These are phyloP conservation scores for Anguilla pacifica DNA, from an alignment of 2,797 vertebrate species.

Conservation along the genomic window DNA sequence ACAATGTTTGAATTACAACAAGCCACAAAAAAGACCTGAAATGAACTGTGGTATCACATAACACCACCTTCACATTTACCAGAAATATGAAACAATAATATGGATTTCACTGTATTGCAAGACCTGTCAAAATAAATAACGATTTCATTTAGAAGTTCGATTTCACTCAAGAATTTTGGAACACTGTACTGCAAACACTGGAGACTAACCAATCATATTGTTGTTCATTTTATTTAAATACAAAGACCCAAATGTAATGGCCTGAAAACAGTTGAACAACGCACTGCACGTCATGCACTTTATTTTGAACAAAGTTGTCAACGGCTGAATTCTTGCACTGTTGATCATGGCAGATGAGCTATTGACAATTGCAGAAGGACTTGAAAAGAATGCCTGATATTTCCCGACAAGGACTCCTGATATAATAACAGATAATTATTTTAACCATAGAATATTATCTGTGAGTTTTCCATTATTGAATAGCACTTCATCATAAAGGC, in stretches of 20 bases:
- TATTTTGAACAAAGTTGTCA: not conserved
- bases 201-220: slow-evolving; percentile 20
- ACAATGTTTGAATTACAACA: slow-evolving; percentile 7
- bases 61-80: slow-evolving; percentile 19
- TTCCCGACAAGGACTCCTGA: not conserved
- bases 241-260: slow-evolving; percentile 21
- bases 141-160: slow-evolving; percentile 26
- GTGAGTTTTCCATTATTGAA: no score
- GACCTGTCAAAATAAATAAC: slow-evolving; percentile 30
- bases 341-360: slow-evolving; percentile 14
- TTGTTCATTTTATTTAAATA: slow-evolving; percentile 25
- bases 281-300: slow-evolving; percentile 20
- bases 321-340: slow-evolving; percentile 19
- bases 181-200: slow-evolving; percentile 19
- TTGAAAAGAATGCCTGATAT: slow-evolving; percentile 14
- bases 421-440: not conserved
- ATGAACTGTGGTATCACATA: slow-evolving; percentile 22
- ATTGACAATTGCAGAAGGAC: slow-evolving; percentile 21
- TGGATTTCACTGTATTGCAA: slow-evolving; percentile 25
- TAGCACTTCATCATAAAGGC: no score
- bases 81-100: slow-evolving; percentile 25
- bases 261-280: slow-evolving; percentile 27
- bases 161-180: slow-evolving; percentile 28
- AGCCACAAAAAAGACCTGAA: slow-evolving; percentile 2
- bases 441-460: not conserved